A percentile compares a stretch with the other conserved stretches of the same genome.
These are phyloP conservation scores for Perdita meconis DNA, from an alignment of 2,888 invertebrate genomes.

Conservation along the genomic window DNA sequence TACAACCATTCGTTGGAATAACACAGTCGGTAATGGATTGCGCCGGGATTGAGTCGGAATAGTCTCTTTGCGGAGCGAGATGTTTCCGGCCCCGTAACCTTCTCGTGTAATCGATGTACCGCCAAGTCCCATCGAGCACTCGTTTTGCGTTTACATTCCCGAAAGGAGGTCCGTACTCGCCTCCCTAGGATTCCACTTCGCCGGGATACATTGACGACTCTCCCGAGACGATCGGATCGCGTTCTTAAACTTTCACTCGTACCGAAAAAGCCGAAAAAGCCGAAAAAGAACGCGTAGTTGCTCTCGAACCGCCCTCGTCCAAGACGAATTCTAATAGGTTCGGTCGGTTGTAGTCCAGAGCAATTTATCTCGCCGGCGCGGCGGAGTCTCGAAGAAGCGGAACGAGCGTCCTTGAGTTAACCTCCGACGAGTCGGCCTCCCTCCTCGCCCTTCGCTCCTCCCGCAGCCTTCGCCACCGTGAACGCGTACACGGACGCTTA, in stretches of 20 bases:
- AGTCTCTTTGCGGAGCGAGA: conserved; percentile 15
- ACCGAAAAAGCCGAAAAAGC: no score
- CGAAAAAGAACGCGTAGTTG: neutral
- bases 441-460: neutral
- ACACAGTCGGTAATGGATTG: conserved; percentile 43
- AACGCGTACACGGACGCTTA: conserved; percentile 16
- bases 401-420: conserved; percentile 42
- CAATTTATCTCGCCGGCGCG: conserved; percentile 21
- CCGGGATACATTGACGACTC: neutral
- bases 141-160: neutral
- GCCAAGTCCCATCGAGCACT: conserved; percentile 4
- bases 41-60: conserved; percentile 24
- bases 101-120: neutral
- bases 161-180: neutral
- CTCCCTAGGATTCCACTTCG: conserved; percentile 1
- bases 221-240: neutral
- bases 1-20: conserved; percentile 27
- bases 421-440: conserved; percentile 10
- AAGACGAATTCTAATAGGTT: conserved; percentile 5
- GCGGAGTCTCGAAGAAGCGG: conserved; percentile 19
- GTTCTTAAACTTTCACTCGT: no score
- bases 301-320: neutral
- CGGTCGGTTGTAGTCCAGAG: conserved; percentile 1
- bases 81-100: conserved; percentile 34
- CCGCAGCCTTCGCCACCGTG: neutral